phyloP scores from a whole-genome alignment of 2,113 vertebrate genomes.

The Lucifuga dentata region DNA sequence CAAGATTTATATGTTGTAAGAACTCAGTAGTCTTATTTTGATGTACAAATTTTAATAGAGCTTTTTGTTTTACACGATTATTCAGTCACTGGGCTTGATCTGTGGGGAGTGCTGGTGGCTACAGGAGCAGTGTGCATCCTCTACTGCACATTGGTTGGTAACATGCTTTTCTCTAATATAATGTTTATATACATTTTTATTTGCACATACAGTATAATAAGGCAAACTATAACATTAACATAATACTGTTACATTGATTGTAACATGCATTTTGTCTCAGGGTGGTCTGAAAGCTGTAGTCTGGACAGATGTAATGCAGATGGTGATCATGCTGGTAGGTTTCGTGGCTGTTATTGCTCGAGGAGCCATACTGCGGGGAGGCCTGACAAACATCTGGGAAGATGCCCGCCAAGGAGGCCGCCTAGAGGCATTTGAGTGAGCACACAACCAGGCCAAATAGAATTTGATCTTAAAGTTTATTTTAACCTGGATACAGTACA shows the following conservation, averaged over 20 bases:
- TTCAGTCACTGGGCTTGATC: conserved; percentile 84
- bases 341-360: conserved; percentile 83
- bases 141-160: conserved; percentile 86
- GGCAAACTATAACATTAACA: background rate
- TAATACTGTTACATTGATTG: background rate
- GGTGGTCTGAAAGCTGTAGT: conserved; percentile 87
- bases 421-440: conserved; percentile 81
- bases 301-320: conserved; percentile 87
- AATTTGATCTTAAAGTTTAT: background rate
- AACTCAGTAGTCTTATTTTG: background rate
- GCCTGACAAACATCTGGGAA: conserved; percentile 79
- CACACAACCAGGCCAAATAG: background rate
- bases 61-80: conserved; percentile 6
- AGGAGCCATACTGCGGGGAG: conserved; percentile 79
- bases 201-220: too few species aligned
- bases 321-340: conserved; percentile 84
- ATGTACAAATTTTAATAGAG: background rate
- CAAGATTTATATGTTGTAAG: too few species aligned
- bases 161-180: background rate
- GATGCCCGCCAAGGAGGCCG: conserved; percentile 77
- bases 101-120: conserved; percentile 86
- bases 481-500: background rate
- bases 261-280: conserved; percentile 56
- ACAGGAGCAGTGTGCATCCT: conserved; percentile 85
- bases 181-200: too few species aligned